These are phyloP conservation scores for Cheirogaleus medius DNA, from an alignment of 2,113 vertebrate species.

Conservation along the genomic window DNA sequence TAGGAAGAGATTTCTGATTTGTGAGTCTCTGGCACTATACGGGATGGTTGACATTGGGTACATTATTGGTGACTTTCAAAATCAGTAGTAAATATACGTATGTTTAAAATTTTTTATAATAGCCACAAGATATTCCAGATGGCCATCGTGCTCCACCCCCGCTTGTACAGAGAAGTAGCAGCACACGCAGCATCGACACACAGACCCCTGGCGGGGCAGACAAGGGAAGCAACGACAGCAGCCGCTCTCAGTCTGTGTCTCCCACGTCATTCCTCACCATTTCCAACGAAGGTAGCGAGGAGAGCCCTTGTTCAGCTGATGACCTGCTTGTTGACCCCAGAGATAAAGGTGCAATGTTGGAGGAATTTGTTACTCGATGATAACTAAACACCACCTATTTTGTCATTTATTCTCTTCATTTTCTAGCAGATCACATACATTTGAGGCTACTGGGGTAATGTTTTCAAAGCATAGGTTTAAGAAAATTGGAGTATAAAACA, in stretches of 20 bases:
- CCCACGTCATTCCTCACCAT: constrained; percentile 96
- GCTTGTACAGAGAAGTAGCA: constrained; percentile 93
- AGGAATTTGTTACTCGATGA: not conserved
- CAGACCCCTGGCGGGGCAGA: constrained; percentile 96
- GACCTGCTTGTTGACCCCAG: constrained; percentile 88
- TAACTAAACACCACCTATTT: not conserved
- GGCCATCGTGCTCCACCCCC: constrained; percentile 97
- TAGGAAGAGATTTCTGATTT: not conserved
- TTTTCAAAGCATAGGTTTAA: not conserved
- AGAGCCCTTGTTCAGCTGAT: constrained; percentile 91
- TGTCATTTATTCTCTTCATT: not conserved
- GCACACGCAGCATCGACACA: constrained; percentile 97
- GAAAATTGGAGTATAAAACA: not conserved
- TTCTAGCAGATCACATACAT: not conserved
- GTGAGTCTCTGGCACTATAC: not conserved
- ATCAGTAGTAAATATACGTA: not conserved
- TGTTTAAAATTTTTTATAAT: constrained; percentile 49
- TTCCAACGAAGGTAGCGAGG: constrained; percentile 90
- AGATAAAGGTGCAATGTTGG: constrained; percentile 91
- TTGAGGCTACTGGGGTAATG: not conserved
- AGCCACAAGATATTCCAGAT: constrained; percentile 97
- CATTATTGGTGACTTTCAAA: constrained; percentile 1
- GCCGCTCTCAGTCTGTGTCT: constrained; percentile 95
- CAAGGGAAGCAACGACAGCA: constrained; percentile 93
- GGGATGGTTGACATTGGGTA: not conserved